phyloP scores from a whole-genome alignment of 1,140 invertebrate species.

The Armadillidium nasatum region DNA sequence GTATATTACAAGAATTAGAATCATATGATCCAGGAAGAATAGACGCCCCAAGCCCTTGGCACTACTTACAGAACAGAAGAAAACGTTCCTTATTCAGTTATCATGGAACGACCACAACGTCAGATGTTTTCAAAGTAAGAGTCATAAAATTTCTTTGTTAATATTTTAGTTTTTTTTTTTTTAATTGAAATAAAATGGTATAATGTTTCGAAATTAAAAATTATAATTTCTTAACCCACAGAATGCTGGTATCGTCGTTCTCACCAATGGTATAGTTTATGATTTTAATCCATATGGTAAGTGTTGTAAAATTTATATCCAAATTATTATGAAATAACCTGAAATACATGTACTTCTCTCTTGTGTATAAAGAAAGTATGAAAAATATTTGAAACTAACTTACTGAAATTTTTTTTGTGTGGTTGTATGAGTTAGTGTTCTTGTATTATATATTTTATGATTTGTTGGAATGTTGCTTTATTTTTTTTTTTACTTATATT shows the following conservation, averaged over 20 bases:
- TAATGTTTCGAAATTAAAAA: not conserved
- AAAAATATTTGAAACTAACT: too few relatives aligned
- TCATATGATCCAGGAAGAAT: constrained; percentile 58
- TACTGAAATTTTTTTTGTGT: too few relatives aligned
- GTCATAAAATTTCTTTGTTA: not conserved
- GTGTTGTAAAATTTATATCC: constrained; percentile 26
- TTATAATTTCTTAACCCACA: constrained; percentile 47
- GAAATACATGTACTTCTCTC: too few relatives aligned
- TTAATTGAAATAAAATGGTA: not conserved
- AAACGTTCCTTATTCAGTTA: constrained; percentile 57
- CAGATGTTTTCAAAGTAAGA: constrained; percentile 61
- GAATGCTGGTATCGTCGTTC: constrained; percentile 70
- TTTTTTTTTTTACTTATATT: too few relatives aligned
- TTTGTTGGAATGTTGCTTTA: too few relatives aligned
- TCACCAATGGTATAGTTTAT: constrained; percentile 64
- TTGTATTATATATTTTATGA: too few relatives aligned
- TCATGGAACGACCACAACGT: constrained; percentile 60
- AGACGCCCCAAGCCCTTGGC: constrained; percentile 41
- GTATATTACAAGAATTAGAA: constrained; percentile 59
- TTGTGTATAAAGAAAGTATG: too few relatives aligned
- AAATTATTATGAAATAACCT: too few relatives aligned
- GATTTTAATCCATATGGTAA: constrained; percentile 46
- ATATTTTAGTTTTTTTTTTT: constrained; percentile 32
- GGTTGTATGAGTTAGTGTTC: too few relatives aligned
- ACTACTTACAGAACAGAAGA: constrained; percentile 37